Percentiles rank a stretch among this genome's conserved stretches.
phyloP scores from a whole-genome alignment of 2,888 invertebrate species.

The Aphidius colemani region DNA sequence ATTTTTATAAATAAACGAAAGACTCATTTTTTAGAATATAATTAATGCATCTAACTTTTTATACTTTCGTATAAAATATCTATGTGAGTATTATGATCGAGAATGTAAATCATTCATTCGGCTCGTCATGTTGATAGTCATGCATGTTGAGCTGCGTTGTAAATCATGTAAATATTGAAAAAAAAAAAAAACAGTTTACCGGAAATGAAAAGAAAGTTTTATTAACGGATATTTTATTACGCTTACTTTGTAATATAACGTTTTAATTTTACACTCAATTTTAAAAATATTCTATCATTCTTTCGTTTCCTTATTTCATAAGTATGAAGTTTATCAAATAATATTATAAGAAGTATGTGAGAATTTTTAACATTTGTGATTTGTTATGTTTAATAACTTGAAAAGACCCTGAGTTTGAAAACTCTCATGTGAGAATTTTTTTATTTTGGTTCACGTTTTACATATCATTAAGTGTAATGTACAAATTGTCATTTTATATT shows the following conservation, averaged over 20 bases:
- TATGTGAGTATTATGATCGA: not conserved
- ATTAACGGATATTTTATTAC: slow-evolving; percentile 1
- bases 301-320: slow-evolving; percentile 12
- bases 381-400: slow-evolving; percentile 32
- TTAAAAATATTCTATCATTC: not conserved
- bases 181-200: not conserved
- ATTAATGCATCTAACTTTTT: not conserved
- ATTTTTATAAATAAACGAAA: slow-evolving; percentile 2
- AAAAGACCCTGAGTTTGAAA: slow-evolving; percentile 19
- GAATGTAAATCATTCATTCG: not conserved
- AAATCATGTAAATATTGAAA: slow-evolving; percentile 1
- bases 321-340: slow-evolving; percentile 15
- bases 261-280: too few species aligned
- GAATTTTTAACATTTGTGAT: slow-evolving; percentile 33
- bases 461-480: slow-evolving; percentile 1
- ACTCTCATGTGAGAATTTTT: not conserved
- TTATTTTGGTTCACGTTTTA: slow-evolving; percentile 6
- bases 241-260: not conserved
- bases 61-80: not conserved
- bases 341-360: slow-evolving; percentile 8
- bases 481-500: slow-evolving; percentile 9
- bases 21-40: not conserved
- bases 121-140: slow-evolving; percentile 12
- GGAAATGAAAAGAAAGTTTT: slow-evolving; percentile 16
- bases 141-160: slow-evolving; percentile 8